Evolutionary conservation across 2,797 vertebrate genomes (phyloP).

Genomic region (Myripristis murdjan): DNA sequence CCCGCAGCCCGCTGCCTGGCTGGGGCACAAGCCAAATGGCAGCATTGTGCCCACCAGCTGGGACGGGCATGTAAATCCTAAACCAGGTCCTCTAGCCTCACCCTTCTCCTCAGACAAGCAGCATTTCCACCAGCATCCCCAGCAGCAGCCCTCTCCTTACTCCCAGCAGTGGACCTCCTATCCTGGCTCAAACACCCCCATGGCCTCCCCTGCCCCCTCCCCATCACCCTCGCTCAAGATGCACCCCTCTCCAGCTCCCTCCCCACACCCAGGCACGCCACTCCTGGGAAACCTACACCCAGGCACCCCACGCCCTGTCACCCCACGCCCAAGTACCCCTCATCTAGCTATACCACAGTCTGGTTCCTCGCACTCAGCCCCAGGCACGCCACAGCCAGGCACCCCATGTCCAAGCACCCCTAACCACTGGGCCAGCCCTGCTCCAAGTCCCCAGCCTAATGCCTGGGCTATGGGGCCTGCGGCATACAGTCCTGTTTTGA

Average conservation of each 20-base stretch:
- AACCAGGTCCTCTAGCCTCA: slow-evolving; percentile 64
- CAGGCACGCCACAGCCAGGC: slow-evolving; percentile 70
- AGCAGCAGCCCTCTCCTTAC: slow-evolving; percentile 72
- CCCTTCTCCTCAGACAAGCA: slow-evolving; percentile 77
- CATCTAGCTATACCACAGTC: slow-evolving; percentile 39
- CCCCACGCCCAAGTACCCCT: slow-evolving; percentile 62
- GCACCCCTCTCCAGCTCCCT: slow-evolving; percentile 73
- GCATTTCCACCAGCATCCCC: slow-evolving; percentile 80
- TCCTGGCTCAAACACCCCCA: slow-evolving; percentile 72
- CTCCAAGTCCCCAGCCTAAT: slow-evolving; percentile 86
- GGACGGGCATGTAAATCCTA: slow-evolving; percentile 80
- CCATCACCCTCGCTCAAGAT: slow-evolving; percentile 75
- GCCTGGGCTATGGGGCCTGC: slow-evolving; percentile 85
- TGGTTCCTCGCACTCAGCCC: slow-evolving; percentile 65
- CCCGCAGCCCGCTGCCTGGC: slow-evolving; percentile 82
- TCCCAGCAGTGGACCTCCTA: slow-evolving; percentile 89
- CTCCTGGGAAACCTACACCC: slow-evolving; percentile 40
- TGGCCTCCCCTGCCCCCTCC: slow-evolving; percentile 73
- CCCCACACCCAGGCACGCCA: slow-evolving; percentile 72
- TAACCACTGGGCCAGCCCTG: slow-evolving; percentile 81
- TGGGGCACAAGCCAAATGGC: slow-evolving; percentile 87
- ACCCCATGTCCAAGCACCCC: slow-evolving; percentile 67
- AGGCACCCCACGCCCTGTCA: neutral
- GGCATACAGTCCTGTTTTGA: slow-evolving; percentile 80
- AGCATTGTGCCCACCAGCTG: slow-evolving; percentile 84